Evolutionary conservation across 2,113 vertebrate species (phyloP), one percentile per base, ranked within the genome.

Genomic region (Gymnarchus niloticus): DNA sequence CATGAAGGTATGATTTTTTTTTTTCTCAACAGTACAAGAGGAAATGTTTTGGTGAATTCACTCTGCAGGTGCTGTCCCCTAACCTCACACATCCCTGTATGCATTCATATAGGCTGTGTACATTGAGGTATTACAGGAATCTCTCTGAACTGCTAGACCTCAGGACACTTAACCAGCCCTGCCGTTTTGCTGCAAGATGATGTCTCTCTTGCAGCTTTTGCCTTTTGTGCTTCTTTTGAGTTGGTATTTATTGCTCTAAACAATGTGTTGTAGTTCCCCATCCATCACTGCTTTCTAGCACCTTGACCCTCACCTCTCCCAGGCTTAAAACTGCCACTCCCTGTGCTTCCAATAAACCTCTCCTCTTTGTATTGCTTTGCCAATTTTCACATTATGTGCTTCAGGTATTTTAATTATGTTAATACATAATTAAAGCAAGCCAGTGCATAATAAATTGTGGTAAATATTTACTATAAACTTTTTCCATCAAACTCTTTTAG

Each of bases 401-500:
- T 77, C 33, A 51, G 3, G 21, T 56, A 56, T 54, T 48, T 81
- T 84, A 87, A 90, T 89, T 77, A 87, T 87, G 88, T 93, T 90
- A 91, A 93, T 90, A 92, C 82, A 86, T 77, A 44, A 59, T 48
- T 59, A 56, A 33, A 56, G 23, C 48, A 85, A 56, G 28, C 49
- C 33, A 76, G 65, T 76, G 65, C 84, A 49, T 85, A 51, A 65
- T 85, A 85, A 91, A 87, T 88, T 87, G 91, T 90, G 88, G 87
- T 89, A 89, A 89, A 89, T 89, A 87, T 91, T 91, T 48, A 49
- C 87, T 89, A 89, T 84, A 77, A 81, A 73, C 59, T 85, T 89
- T 92, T 86, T 86, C 21, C 87, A 87, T 92, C 85, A 88, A 91
- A 89, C 94, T 93, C 93, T 94, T 94, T 88, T 90, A 87, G 87